Evolutionary conservation across 2,888 invertebrate genomes (phyloP), one percentile per base, ranked within the genome.

Genomic region (Melanostoma scalare): DNA sequence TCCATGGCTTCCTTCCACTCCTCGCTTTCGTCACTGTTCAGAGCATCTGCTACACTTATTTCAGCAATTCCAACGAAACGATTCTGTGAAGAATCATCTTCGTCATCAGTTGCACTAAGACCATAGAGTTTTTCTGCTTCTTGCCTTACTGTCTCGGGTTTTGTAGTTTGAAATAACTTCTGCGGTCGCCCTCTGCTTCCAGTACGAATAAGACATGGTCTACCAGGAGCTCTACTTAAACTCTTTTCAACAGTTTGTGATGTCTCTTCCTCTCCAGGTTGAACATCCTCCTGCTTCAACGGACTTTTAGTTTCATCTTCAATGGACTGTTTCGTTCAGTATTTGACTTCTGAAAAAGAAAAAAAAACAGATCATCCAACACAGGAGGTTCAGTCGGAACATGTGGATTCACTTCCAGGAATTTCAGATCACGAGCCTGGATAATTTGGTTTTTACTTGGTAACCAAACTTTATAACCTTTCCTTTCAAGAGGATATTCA

Each of bases 21-120:
- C 76, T 58, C 4, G 75, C 73, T 44, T 80, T 75, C 38, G n/a
- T n/a, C n/a, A n/a, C n/a, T n/a, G n/a, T n/a, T n/a, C n/a, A n/a
- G n/a, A n/a, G n/a, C n/a, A n/a, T n/a, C n/a, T 50, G 36, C 33
- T 0, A 81, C 33, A 53, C 61, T 69, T 6, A 82, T 35, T 46
- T 85, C 79, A 10, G 67, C 61, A 30, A 55, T 30, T 30, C 68
- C 75, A 48, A 68, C 68, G 60, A 78, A 85, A 6, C 69, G 48
- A n/a, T n/a, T n/a, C n/a, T n/a, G n/a, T n/a, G n/a, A n/a, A n/a
- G n/a, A n/a, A 3, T 77, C 76, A 67, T 78, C 72, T 46, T 69
- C 69, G 3, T n/a, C 30, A 8, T 69, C 56, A 38, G 20, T 31
- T 35, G 50, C 10, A 3, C 35, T 46, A n/a, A n/a, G n/a, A n/a